These are phyloP conservation scores for Drosophila anomelani DNA, from an alignment of 2,888 invertebrate genomes.

Conservation along the genomic window DNA sequence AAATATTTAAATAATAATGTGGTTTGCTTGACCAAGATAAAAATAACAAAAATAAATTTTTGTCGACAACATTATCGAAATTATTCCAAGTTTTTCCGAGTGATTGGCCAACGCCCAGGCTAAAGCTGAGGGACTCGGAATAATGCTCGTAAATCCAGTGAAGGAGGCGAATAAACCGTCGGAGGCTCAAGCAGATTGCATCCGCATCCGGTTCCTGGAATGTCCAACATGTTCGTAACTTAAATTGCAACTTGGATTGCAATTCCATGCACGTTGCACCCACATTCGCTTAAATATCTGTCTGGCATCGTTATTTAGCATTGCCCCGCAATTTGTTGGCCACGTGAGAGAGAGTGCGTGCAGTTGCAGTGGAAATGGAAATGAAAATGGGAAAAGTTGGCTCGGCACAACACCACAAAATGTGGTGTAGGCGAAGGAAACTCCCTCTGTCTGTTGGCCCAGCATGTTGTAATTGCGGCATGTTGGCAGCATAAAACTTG, in stretches of 20 bases:
- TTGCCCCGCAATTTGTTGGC: conserved; percentile 27
- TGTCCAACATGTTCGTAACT: conserved; percentile 20
- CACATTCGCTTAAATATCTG: conserved; percentile 33
- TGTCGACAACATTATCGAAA: background rate
- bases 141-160: conserved; percentile 12
- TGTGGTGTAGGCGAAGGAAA: conserved; percentile 16
- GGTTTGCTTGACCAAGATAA: too few relatives aligned
- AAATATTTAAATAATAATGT: background rate
- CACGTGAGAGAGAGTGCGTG: conserved; percentile 25
- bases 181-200: conserved; percentile 33
- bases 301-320: conserved; percentile 42
- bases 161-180: conserved; percentile 22
- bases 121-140: background rate
- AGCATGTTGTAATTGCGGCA: conserved; percentile 41
- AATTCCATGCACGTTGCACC: conserved; percentile 14
- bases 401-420: conserved; percentile 25
- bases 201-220: conserved; percentile 26
- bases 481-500: conserved; percentile 27
- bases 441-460: conserved; percentile 22
- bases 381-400: conserved; percentile 38
- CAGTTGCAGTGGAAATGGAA: conserved; percentile 16
- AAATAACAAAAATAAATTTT: background rate
- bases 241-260: conserved; percentile 22
- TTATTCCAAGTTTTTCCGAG: background rate
- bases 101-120: conserved; percentile 35